Conservation (phyloP, 2,797 vertebrate genomes). For the Cossypha niveicapilla region DNA sequence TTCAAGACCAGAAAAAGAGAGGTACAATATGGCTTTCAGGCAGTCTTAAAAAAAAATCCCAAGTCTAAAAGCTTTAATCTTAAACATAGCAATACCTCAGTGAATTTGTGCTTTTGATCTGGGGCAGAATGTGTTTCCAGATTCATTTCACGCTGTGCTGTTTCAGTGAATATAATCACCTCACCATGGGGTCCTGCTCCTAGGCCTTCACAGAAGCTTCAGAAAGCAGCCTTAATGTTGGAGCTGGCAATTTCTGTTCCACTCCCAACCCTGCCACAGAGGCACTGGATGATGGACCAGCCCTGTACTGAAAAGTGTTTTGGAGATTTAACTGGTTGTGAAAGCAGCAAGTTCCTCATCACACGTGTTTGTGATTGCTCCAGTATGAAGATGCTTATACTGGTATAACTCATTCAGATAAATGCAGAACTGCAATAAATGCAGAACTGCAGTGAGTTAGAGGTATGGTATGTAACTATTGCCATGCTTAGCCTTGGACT, state of each 20-base stretch:
- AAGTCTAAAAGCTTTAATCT: constrained; percentile 35
- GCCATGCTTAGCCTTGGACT: not conserved
- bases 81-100: constrained; percentile 19
- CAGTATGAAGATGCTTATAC: not conserved
- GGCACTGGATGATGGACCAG: not conserved
- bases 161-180: constrained; percentile 33
- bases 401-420: not conserved
- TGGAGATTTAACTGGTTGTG: not conserved
- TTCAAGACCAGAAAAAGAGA: constrained; percentile 19
- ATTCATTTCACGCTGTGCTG: constrained; percentile 56
- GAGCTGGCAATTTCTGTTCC: not conserved
- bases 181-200: not conserved
- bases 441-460: not conserved
- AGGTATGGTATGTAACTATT: not conserved
- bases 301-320: not conserved
- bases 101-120: constrained; percentile 54
- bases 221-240: not conserved
- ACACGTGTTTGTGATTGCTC: rapidly evolving
- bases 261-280: not conserved
- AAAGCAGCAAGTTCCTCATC: not conserved
- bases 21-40: constrained; percentile 40
- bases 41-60: not conserved
- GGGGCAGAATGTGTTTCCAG: constrained; percentile 41
- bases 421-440: not conserved
- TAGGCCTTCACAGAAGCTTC: not conserved